Evolutionary conservation across 35 echinoderm and acorn worm genomes (phyloP).

Genomic region (Amphiura filiformis): DNA sequence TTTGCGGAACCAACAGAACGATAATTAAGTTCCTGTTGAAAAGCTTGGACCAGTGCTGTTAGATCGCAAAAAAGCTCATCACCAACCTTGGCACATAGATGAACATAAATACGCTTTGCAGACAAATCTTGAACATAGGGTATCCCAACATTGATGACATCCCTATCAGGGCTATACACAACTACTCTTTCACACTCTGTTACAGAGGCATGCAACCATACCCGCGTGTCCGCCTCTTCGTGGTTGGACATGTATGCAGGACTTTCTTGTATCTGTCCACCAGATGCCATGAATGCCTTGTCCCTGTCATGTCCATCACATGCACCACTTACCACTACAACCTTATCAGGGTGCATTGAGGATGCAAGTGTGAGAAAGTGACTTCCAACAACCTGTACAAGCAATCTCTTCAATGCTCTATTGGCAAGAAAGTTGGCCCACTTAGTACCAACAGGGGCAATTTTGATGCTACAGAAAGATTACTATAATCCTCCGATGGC

Average conservation of each 20-base stretch:
- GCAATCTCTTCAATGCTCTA: slow-evolving; percentile 3
- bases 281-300: slow-evolving; percentile 25
- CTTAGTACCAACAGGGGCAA: not conserved
- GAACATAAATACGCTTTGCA: slow-evolving; percentile 15
- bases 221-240: slow-evolving; percentile 56
- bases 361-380: not conserved
- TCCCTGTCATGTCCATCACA: slow-evolving; percentile 53
- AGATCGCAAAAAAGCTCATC: slow-evolving; percentile 40
- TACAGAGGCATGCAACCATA: slow-evolving; percentile 38
- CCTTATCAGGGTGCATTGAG: not conserved
- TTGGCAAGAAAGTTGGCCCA: slow-evolving; percentile 18
- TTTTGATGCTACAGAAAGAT: not conserved
- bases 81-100: slow-evolving; percentile 17
- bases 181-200: not conserved
- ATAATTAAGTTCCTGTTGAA: no score
- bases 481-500: not conserved
- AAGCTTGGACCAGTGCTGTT: not conserved
- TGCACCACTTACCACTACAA: slow-evolving; percentile 32
- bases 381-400: slow-evolving; percentile 19
- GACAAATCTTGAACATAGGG: not conserved
- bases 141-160: slow-evolving; percentile 42
- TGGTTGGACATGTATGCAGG: slow-evolving; percentile 30
- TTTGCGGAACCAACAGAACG: no score
- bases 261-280: not conserved
- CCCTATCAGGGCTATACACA: slow-evolving; percentile 51